Conservation (phyloP, 2,113 vertebrate genomes). For the Phoxinus phoxinus region DNA sequence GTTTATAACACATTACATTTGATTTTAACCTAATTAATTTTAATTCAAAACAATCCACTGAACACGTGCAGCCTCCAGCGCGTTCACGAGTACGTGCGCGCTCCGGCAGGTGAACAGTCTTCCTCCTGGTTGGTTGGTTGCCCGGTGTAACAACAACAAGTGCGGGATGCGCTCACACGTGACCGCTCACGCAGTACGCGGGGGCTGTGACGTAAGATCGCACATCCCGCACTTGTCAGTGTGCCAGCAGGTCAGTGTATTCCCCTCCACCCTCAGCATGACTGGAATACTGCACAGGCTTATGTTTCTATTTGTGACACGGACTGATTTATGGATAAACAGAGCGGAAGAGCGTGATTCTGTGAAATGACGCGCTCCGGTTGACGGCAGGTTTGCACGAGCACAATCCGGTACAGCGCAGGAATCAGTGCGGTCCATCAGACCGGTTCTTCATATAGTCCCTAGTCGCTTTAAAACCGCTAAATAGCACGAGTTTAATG, state of each 20-base stretch:
- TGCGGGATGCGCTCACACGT: not conserved
- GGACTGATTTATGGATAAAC: slow-evolving; percentile 14
- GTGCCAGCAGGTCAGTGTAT: slow-evolving; percentile 53
- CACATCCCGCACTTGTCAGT: slow-evolving; percentile 50
- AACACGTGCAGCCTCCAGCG: not conserved
- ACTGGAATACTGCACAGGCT: not conserved
- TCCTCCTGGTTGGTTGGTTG: not conserved
- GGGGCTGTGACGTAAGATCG: slow-evolving; percentile 12
- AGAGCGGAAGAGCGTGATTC: not conserved
- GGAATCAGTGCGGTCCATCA: not conserved
- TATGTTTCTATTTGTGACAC: slow-evolving; percentile 11
- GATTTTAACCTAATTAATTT: not conserved
- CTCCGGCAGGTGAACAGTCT: not conserved
- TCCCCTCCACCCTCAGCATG: slow-evolving; percentile 53
- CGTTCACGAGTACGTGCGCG: not conserved
- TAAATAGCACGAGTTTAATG: too few species aligned
- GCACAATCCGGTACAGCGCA: not conserved
- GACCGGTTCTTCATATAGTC: slow-evolving; percentile 14
- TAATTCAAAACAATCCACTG: not conserved
- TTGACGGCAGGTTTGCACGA: not conserved
- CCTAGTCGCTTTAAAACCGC: not conserved
- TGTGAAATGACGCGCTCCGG: not conserved
- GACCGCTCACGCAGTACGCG: not conserved
- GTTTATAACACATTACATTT: not conserved
- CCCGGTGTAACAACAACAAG: not conserved